Base-by-base conservation (phyloP, 2,113 vertebrate species). In the Sigmodon hispidus region DNA sequence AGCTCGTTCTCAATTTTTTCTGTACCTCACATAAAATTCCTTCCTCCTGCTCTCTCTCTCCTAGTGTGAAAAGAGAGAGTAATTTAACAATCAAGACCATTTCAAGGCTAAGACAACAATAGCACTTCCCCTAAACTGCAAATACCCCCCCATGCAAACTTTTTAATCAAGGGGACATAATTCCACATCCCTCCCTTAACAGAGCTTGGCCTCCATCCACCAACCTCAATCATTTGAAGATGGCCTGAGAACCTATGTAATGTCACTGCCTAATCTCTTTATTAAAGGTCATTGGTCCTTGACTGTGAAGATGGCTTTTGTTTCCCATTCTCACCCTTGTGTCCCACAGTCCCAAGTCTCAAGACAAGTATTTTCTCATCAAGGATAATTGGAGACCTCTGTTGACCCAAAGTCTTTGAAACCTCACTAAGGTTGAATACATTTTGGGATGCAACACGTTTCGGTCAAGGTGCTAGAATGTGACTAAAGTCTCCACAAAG, bases 191-290 rank as follows among this genome's bases (percentile, higher is more conserved):
- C 36, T 91, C 80, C 85, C 67, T 40, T 40, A 72, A 87, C 4
- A 89, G 92, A 92, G 43, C 12, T n/a, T 84, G 90, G 91, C 87
- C 89, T 94, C 85, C n/a, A 29, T 67, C 87, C 67, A 86, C 67
- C 50, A 77, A 59, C 73, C 90, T 89, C 87, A 93, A 94, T 97
- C 93, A 94, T 77, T 87, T 43, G 90, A 90, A 91, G 80, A 79
- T 93, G 87, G 80, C 90, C 95, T 31, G 75, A 93, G 95, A 89
- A 94, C 81, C 93, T 90, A 92, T 77, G 92, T 94, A 97, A 96
- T 94, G 93, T 97, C 94, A 97, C 96, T 50, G 92, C 92, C 92
- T 97, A 96, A 97, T 96, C 92, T 69, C 45, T 97, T 96, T 95
- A 94, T 90, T 90, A 98, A 98, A 97, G 96, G 96, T 93, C 97